Evolutionary conservation across 2,113 vertebrate genomes (phyloP).

Genomic region (Galemys pyrenaicus): DNA sequence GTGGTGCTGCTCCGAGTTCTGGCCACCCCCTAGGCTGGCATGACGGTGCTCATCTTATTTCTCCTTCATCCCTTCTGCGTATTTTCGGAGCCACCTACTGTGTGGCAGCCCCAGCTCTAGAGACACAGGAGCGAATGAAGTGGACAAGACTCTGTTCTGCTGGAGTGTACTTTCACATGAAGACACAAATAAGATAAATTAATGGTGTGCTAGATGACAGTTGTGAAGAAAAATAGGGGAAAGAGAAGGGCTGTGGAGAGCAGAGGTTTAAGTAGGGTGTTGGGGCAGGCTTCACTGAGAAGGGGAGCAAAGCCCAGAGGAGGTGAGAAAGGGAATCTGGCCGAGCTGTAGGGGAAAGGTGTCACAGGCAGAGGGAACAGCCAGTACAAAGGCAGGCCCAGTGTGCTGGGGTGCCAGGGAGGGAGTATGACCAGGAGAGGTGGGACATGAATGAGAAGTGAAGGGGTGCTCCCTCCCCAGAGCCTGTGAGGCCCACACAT

Average conservation of each 20-base stretch:
- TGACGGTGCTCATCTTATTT: no score
- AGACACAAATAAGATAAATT: neutral
- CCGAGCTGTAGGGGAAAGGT: neutral
- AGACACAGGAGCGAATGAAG: neutral
- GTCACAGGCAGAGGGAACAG: neutral
- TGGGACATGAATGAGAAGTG: neutral
- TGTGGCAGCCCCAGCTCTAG: neutral
- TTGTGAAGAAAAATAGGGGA: neutral
- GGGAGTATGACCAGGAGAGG: neutral
- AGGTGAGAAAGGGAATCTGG: neutral
- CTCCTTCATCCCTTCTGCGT: neutral
- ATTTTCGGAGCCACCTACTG: neutral
- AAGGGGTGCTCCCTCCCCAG: neutral
- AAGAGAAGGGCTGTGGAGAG: neutral
- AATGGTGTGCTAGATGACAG: neutral
- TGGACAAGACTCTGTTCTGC: neutral
- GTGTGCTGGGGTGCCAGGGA: neutral
- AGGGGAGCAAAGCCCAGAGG: neutral
- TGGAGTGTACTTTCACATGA: neutral
- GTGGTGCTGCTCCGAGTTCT: no score
- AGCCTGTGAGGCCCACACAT: neutral
- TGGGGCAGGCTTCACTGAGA: neutral
- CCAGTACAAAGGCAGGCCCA: neutral
- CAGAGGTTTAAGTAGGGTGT: neutral
- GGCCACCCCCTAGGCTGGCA: neutral